Evolutionary conservation across 2,113 vertebrate species (phyloP), one percentile per base, ranked within the genome.

Genomic region (Ptilonorhynchus violaceus): DNA sequence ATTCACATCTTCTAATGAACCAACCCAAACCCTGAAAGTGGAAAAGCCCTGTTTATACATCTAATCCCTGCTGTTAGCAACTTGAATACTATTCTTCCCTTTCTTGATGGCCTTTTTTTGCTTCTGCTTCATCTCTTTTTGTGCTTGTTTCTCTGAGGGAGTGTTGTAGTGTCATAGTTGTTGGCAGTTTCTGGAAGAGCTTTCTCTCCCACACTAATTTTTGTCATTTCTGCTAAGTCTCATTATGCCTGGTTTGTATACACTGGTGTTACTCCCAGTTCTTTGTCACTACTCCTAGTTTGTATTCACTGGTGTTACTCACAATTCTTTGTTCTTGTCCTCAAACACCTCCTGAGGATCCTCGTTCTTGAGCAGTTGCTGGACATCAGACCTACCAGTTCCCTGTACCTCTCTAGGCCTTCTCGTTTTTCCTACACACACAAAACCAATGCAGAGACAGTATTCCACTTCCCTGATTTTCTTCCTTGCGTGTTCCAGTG

Each of bases 361-460:
- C 1, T 50, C 70, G 11, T 37, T 64, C 25, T 15, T 67, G 70
- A 78, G 66, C 23, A 56, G 39, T 21, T 3, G 1, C 75, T 41
- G 70, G 33, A 42, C 50, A 7, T 85, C 72, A 88, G 44, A 37
- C 27, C 22, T 79, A 2, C 13, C 11, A 3, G 30, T 20, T 55
- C 35, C 25, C 0, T 18, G 15, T 35, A 23, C 66, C 37, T 60
- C 21, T 73, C 47, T 5, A 72, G 60, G 52, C 67, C 70, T 66
- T 83, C 59, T 42, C 0, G 6, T 67, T 66, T 76, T 62, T 30
- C 31, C 33, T 72, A 0, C 16, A 3, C 9, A 1, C n/a, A 18
- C 27, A 79, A 37, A 55, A 8, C 5, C 27, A 50, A 4, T 2
- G 4, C n/a, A 67, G 73, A 39, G 33, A 21, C 6, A 10, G 16